These are phyloP conservation scores for Agelaius phoeniceus DNA, from an alignment of 2,113 vertebrate genomes.

Conservation along the genomic window DNA sequence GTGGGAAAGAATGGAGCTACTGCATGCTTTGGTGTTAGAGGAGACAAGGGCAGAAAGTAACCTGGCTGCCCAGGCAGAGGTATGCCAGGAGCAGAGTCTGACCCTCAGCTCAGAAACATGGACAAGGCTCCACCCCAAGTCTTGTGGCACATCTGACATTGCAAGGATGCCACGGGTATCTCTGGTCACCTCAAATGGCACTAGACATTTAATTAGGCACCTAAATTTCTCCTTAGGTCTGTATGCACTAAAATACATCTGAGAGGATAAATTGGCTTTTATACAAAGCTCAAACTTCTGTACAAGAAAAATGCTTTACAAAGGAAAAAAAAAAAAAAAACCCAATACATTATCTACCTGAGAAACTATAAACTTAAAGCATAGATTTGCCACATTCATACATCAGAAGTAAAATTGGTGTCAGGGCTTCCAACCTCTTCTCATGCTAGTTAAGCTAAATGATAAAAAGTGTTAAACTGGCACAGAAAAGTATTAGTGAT, in stretches of 20 bases:
- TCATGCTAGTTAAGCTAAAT: not conserved
- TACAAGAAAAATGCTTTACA: not conserved
- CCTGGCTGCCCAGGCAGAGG: not conserved
- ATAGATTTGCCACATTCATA: not conserved
- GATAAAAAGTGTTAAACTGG: not conserved
- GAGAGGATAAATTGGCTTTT: not conserved
- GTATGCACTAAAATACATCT: not conserved
- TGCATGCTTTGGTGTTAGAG: not conserved
- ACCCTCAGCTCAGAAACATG: rapidly evolving
- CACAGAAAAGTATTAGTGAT: not conserved
- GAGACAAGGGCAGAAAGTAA: not conserved
- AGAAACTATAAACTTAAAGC: not conserved
- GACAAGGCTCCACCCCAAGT: not conserved
- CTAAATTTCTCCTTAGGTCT: not conserved
- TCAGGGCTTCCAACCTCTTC: not conserved
- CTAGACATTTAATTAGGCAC: not conserved
- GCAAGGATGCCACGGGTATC: not conserved
- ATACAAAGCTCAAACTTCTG: not conserved
- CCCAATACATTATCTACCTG: not conserved
- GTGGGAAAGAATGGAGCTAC: not conserved
- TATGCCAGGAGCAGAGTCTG: not conserved
- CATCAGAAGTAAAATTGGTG: not conserved
- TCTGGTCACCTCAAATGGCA: not conserved
- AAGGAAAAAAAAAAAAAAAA: not conserved
- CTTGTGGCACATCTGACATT: not conserved